Conservation (phyloP, 2,797 vertebrate genomes). For the Oreonectes daqikongensis region DNA sequence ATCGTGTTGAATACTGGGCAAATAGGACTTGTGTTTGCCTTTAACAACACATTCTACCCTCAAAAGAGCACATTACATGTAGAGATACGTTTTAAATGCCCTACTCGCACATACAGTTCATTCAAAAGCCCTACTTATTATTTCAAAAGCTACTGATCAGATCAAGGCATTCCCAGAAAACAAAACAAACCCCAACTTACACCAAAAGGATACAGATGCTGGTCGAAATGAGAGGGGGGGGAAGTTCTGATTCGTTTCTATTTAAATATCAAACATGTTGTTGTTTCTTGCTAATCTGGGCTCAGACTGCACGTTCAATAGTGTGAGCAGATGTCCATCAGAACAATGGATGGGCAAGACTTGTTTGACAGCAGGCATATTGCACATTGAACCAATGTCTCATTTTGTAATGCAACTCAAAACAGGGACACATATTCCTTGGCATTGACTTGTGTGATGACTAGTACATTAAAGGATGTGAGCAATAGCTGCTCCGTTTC, state of each 20-base stretch:
- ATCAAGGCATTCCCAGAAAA: constrained; percentile 71
- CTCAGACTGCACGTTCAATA: background rate
- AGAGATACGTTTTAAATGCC: constrained; percentile 57
- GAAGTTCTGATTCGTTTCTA: constrained; percentile 29
- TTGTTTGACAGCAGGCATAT: constrained; percentile 23
- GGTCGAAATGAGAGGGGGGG: constrained; percentile 49
- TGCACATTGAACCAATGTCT: constrained; percentile 38
- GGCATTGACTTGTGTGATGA: constrained; percentile 38
- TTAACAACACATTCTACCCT: constrained; percentile 62
- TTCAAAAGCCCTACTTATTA: constrained; percentile 73
- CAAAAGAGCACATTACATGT: constrained; percentile 64
- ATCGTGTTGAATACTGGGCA: constrained; percentile 71
- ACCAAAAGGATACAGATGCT: constrained; percentile 74
- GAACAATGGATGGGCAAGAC: constrained; percentile 5
- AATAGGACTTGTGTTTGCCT: constrained; percentile 58
- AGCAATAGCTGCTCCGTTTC: constrained; percentile 18
- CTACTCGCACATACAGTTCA: constrained; percentile 56
- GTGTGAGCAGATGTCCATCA: background rate
- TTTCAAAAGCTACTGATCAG: constrained; percentile 72
- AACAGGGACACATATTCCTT: constrained; percentile 48
- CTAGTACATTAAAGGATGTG: constrained; percentile 15
- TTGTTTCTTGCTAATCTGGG: constrained; percentile 50
- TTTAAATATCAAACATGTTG: constrained; percentile 45
- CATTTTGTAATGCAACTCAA: constrained; percentile 41
- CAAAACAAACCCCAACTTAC: constrained; percentile 84